These are phyloP conservation scores for Oppia nitens DNA, from an alignment of 1,140 invertebrate species.

Conservation along the genomic window DNA sequence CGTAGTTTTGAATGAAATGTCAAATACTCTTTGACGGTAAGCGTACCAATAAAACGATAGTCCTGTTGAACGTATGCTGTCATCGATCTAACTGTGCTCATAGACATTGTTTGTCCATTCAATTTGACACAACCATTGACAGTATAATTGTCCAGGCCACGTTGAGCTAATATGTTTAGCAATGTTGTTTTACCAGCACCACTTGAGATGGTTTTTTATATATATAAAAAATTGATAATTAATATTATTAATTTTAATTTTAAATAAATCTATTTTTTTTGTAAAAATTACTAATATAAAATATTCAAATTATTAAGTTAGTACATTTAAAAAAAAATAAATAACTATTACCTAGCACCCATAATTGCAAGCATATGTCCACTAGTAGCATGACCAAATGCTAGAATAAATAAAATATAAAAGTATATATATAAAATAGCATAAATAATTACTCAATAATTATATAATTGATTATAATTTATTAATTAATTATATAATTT, in stretches of 20 bases:
- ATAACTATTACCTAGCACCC: slow-evolving; percentile 41
- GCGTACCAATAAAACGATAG: slow-evolving; percentile 75
- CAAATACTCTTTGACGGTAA: slow-evolving; percentile 80
- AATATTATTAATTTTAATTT: background rate
- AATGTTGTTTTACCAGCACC: slow-evolving; percentile 92
- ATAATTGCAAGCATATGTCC: slow-evolving; percentile 79
- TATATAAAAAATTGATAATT: slow-evolving; percentile 14
- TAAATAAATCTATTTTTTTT: background rate
- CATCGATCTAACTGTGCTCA: slow-evolving; percentile 47
- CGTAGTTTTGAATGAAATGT: slow-evolving; percentile 84
- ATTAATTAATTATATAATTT: no score
- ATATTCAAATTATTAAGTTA: slow-evolving; percentile 19
- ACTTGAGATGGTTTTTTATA: no score
- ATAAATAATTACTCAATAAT: background rate
- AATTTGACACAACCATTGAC: slow-evolving; percentile 50
- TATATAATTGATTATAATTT: slow-evolving; percentile 1
- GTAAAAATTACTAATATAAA: no score
- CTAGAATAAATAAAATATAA: slow-evolving; percentile 30
- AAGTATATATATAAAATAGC: background rate
- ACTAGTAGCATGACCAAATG: slow-evolving; percentile 65
- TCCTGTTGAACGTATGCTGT: slow-evolving; percentile 92
- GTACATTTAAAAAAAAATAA: background rate
- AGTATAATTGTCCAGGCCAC: slow-evolving; percentile 47
- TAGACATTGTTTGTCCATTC: slow-evolving; percentile 26
- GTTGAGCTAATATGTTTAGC: slow-evolving; percentile 70